These are phyloP conservation scores for Pristionchus exspectatus DNA, from an alignment of 2,888 invertebrate genomes.

Conservation along the genomic window DNA sequence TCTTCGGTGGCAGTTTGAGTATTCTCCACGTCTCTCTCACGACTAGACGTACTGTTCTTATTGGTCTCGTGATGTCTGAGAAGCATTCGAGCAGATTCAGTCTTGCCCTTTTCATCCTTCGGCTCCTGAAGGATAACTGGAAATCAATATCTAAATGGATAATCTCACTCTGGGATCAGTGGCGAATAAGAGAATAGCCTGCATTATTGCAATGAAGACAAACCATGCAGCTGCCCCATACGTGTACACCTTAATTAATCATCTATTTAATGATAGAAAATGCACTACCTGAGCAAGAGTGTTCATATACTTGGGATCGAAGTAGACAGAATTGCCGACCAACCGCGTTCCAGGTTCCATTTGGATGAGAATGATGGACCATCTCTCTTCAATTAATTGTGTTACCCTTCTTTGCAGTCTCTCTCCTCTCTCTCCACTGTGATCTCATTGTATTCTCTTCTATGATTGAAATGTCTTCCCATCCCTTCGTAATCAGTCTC, in stretches of 20 bases:
- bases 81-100: conserved; percentile 24
- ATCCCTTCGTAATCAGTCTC: conserved; percentile 39
- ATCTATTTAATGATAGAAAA: neutral
- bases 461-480: neutral
- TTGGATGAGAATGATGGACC: neutral
- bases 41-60: conserved; percentile 22
- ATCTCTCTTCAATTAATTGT: neutral
- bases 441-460: neutral
- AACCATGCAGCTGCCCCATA: conserved; percentile 42
- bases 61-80: conserved; percentile 40
- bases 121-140: neutral
- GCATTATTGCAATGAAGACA: conserved; percentile 28
- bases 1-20: conserved; percentile 18
- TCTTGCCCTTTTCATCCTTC: conserved; percentile 2
- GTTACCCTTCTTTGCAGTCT: neutral
- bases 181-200: conserved; percentile 12
- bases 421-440: neutral
- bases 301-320: conserved; percentile 28
- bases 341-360: neutral
- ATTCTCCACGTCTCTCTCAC: neutral
- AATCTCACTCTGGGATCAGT: conserved; percentile 45
- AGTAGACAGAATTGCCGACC: neutral
- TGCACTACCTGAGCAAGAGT: neutral
- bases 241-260: conserved; percentile 20
- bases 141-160: neutral